Evolutionary conservation across 2,888 invertebrate species (phyloP), one percentile per base, ranked within the genome.

Genomic region (Pachydiplax longipennis): DNA sequence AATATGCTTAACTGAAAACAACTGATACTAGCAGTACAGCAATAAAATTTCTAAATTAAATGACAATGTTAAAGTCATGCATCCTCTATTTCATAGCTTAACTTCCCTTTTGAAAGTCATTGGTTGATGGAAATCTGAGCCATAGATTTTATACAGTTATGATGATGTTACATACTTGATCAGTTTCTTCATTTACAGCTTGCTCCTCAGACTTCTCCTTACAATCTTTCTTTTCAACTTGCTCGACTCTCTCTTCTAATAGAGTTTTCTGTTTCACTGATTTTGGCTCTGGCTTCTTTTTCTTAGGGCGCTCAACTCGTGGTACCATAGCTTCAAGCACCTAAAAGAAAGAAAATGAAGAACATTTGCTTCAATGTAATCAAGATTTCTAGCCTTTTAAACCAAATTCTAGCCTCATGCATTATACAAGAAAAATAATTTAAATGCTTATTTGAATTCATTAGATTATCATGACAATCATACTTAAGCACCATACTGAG

Each of bases 261-360:
- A 31, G 31, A 10, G 65, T 1, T 22, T 80, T 65, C n/a, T 48
- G 53, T 10, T 61, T 87, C 5, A 58, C n/a, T 65, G 87, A 61
- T 87, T 87, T 87, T 40, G n/a, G 37, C 6, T 58, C 22, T 44
- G 83, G 22, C 53, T 61, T 83, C 35, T 87, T 87, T 40, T 61
- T 87, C n/a, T 87, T 87, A 15, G 87, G 61, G 5, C 61, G 87
- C n/a, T 87, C 87, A 12, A 87, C 15, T 40, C 87, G 58, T n/a
- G 87, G 87, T 12, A 87, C 87, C 87, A 87, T 87, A 37, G 61
- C 87, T 65, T 87, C 87, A 22, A 87, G 61, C 22, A 61, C 87
- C 87, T 87, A 18, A 25, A 61, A 61, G 10, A 87, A 87, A 15
- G 35, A n/a, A 81, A 31, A 18, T 4, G 2, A 81, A 2, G 13